Evolutionary conservation across 2,888 invertebrate species (phyloP).

Genomic region (Apomyelois bistriatella): DNA sequence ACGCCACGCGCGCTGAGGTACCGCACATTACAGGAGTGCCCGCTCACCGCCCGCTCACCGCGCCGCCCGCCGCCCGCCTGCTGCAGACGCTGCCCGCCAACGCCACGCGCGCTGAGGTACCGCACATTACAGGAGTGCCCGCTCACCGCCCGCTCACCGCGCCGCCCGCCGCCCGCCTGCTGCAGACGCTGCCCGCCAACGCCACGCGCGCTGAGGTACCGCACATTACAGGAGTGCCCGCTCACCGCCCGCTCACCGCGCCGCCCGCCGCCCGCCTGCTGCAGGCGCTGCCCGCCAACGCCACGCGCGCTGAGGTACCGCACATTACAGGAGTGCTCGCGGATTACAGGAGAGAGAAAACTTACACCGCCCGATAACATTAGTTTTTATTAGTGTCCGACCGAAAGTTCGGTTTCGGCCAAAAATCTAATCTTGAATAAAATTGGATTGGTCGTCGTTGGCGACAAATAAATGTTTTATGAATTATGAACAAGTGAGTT

Average conservation of each 20-base stretch:
- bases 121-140: conserved; percentile 17
- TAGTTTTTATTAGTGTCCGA: too few species aligned
- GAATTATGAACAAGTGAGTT: too few species aligned
- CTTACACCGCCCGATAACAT: conserved; percentile 77
- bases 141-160: conserved; percentile 76
- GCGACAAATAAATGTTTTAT: too few species aligned
- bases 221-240: conserved; percentile 22
- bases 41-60: conserved; percentile 76
- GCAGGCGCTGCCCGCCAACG: conserved; percentile 78
- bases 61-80: conserved; percentile 36
- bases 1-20: conserved; percentile 35
- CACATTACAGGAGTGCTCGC: conserved; percentile 22
- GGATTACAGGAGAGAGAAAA: conserved; percentile 83
- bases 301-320: conserved; percentile 34
- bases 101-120: conserved; percentile 34
- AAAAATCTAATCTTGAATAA: too few species aligned
- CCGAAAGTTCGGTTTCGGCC: too few species aligned
- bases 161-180: conserved; percentile 43
- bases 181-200: conserved; percentile 79
- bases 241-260: conserved; percentile 76
- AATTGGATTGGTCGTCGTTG: too few species aligned
- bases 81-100: conserved; percentile 81
- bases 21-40: conserved; percentile 17
- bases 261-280: conserved; percentile 50
- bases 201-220: conserved; percentile 33